Conservation (phyloP, 2,888 invertebrate genomes). For the Leptothorax acervorum region DNA sequence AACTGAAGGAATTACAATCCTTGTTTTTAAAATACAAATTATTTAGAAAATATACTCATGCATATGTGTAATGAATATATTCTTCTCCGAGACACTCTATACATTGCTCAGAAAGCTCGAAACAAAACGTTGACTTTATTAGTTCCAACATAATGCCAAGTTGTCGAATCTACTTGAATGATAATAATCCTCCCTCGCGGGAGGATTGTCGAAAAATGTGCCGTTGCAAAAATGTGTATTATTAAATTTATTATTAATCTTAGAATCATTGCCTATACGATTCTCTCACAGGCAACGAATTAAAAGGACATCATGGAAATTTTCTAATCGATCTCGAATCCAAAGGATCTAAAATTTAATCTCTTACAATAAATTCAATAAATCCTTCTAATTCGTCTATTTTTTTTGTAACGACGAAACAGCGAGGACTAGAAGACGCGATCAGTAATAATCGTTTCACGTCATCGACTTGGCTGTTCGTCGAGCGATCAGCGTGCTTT, state of each 20-base stretch:
- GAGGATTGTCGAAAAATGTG: not conserved
- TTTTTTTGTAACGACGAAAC: constrained; percentile 61
- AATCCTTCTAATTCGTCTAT: constrained; percentile 13
- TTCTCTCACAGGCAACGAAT: constrained; percentile 3
- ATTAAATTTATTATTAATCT: constrained; percentile 33
- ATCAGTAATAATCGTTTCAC: constrained; percentile 59
- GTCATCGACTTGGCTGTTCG: constrained; percentile 47
- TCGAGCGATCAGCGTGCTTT: constrained; percentile 26
- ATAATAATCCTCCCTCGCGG: constrained; percentile 2
- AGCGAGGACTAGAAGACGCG: constrained; percentile 78
- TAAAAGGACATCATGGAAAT: constrained; percentile 3
- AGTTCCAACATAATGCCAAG: constrained; percentile 16
- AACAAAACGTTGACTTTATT: constrained; percentile 24
- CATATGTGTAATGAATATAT: not conserved
- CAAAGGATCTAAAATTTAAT: constrained; percentile 12
- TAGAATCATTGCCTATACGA: not conserved
- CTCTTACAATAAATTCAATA: not conserved
- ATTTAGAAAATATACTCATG: constrained; percentile 7
- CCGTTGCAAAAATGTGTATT: not conserved
- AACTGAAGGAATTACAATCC: not conserved
- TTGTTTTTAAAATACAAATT: constrained; percentile 12
- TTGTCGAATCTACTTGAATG: constrained; percentile 2
- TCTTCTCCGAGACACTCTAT: not conserved
- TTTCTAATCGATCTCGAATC: not conserved
- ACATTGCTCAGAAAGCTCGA: constrained; percentile 17